Conservation (phyloP, 2,888 invertebrate genomes). For the Aphodius sticticus region DNA sequence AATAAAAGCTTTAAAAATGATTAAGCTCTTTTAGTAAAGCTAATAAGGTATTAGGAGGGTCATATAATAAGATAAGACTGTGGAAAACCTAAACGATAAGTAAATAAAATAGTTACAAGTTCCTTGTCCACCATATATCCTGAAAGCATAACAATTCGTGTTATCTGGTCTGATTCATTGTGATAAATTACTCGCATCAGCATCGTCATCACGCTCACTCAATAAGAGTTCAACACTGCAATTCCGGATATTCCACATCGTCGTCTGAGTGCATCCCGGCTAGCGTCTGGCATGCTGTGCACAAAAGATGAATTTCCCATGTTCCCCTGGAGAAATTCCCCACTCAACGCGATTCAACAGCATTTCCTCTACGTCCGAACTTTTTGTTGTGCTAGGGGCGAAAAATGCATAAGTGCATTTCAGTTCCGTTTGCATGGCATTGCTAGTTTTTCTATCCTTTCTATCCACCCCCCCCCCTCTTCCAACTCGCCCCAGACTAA, state of each 20-base stretch:
- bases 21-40: too few species aligned
- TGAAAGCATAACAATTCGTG: too few species aligned
- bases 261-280: neutral
- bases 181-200: neutral
- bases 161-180: too few species aligned
- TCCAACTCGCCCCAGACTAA: neutral
- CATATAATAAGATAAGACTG: too few species aligned
- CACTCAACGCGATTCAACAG: neutral
- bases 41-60: too few species aligned
- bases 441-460: neutral
- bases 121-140: too few species aligned
- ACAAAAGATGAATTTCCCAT: neutral
- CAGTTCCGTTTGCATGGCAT: conserved; percentile 14
- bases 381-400: neutral
- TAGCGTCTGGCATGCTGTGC: neutral
- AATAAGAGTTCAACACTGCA: neutral
- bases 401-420: conserved; percentile 27
- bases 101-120: too few species aligned
- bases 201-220: neutral
- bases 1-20: too few species aligned
- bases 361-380: neutral
- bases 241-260: neutral
- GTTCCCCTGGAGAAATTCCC: neutral
- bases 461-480: conserved; percentile 5
- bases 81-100: too few species aligned